Evolutionary conservation across 2,888 invertebrate species (phyloP).

Genomic region (Tenthredo scrophulariae): DNA sequence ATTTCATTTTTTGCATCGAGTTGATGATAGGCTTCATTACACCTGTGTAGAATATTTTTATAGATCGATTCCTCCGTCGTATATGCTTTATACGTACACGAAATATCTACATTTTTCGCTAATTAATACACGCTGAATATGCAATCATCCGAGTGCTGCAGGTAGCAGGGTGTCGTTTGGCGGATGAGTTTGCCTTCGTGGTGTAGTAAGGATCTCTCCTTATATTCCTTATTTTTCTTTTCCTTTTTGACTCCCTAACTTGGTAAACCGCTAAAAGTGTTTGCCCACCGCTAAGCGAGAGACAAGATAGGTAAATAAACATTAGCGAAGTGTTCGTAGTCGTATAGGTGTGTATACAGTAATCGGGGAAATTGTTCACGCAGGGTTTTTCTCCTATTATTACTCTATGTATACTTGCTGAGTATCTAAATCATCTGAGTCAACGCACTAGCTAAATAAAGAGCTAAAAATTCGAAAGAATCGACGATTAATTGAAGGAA

Average conservation of each 20-base stretch:
- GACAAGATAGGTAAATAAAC: conserved; percentile 12
- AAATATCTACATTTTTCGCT: not conserved
- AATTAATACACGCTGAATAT: not conserved
- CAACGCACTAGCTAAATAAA: no score
- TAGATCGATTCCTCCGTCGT: no score
- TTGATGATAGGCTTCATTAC: not conserved
- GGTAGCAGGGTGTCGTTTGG: not conserved
- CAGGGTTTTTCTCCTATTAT: no score
- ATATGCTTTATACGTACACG: no score
- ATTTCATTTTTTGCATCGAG: not conserved
- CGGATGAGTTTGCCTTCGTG: not conserved
- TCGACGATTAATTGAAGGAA: no score
- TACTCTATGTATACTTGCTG: no score
- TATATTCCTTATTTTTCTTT: not conserved
- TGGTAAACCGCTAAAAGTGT: not conserved
- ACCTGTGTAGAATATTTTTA: not conserved
- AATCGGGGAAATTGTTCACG: not conserved
- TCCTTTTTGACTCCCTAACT: conserved; percentile 1
- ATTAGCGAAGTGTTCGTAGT: not conserved
- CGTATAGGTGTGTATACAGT: not conserved
- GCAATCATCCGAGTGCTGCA: not conserved
- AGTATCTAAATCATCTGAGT: no score
- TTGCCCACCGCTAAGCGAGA: conserved; percentile 23
- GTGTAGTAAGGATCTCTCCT: not conserved
- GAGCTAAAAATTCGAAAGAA: no score